Conservation (phyloP, 2,888 invertebrate genomes). For the Hydrotaea diabolus region DNA sequence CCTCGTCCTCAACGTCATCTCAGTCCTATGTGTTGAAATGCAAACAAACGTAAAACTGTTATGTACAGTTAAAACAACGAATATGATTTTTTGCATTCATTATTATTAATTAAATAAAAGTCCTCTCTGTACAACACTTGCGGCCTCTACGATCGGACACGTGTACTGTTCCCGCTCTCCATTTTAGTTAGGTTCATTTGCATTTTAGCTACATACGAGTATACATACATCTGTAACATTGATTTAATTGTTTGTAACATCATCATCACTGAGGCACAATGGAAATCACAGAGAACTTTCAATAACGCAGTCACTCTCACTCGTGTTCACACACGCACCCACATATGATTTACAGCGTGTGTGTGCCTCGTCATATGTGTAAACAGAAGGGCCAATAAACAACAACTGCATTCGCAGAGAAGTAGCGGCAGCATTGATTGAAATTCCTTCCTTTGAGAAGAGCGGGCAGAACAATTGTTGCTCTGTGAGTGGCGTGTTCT, state of each 20-base stretch:
- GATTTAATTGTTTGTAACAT: constrained; percentile 58
- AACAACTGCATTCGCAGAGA: not conserved
- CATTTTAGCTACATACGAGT: too few species aligned
- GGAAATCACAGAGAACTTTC: not conserved
- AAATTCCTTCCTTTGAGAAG: not conserved
- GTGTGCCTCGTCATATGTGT: not conserved
- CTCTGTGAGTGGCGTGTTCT: not conserved
- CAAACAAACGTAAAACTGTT: not conserved
- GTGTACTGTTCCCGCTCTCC: too few species aligned
- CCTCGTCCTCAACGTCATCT: constrained; percentile 24
- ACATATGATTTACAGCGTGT: too few species aligned
- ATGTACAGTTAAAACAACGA: too few species aligned
- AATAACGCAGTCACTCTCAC: not conserved
- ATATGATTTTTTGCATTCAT: too few species aligned
- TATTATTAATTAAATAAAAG: too few species aligned
- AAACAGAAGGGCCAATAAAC: not conserved
- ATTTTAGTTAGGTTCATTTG: too few species aligned
- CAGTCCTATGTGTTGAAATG: constrained; percentile 9
- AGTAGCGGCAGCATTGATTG: not conserved
- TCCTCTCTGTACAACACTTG: not conserved
- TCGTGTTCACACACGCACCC: not conserved
- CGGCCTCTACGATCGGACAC: too few species aligned
- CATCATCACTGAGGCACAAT: constrained; percentile 34
- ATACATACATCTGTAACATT: constrained; percentile 34
- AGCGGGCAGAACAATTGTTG: not conserved